Conservation (phyloP, 2,888 invertebrate species). For the Sclerodermus sp. region DNA sequence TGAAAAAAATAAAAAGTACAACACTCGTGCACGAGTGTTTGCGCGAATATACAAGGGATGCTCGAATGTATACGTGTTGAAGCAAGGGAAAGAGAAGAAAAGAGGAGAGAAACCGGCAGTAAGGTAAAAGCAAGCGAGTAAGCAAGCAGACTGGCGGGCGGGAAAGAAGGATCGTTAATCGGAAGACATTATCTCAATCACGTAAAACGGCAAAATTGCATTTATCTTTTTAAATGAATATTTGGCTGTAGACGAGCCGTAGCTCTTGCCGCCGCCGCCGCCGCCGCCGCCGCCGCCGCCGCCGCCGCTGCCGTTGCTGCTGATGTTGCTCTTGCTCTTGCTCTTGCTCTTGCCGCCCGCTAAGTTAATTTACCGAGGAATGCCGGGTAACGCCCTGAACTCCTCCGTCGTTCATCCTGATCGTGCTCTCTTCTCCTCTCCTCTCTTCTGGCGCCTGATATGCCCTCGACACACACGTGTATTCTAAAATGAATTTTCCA, state of each 20-base stretch:
- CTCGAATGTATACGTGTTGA: too few species aligned
- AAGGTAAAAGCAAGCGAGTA: too few species aligned
- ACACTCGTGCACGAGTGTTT: too few species aligned
- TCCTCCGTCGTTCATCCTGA: background rate
- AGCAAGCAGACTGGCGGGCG: slow-evolving; percentile 9
- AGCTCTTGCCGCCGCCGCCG: slow-evolving; percentile 57
- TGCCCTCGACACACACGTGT: too few species aligned
- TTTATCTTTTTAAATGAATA: slow-evolving; percentile 59
- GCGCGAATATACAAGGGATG: too few species aligned
- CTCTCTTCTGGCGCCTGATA: too few species aligned
- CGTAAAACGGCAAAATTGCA: slow-evolving; percentile 58
- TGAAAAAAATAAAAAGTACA: too few species aligned
- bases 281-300: slow-evolving; percentile 47
- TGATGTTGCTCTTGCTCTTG: too few species aligned
- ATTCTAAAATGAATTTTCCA: too few species aligned
- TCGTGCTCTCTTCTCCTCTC: background rate
- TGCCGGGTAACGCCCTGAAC: slow-evolving; percentile 53
- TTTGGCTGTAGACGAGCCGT: slow-evolving; percentile 49
- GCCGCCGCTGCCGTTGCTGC: slow-evolving; percentile 48
- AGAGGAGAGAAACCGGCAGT: too few species aligned
- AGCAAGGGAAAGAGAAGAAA: too few species aligned
- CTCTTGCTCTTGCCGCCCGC: slow-evolving; percentile 56
- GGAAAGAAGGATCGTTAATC: slow-evolving; percentile 44
- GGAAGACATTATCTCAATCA: slow-evolving; percentile 58
- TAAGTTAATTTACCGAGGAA: slow-evolving; percentile 58